Evolutionary conservation across 2,797 vertebrate species (phyloP).

Genomic region (Glyptemys insculpta): DNA sequence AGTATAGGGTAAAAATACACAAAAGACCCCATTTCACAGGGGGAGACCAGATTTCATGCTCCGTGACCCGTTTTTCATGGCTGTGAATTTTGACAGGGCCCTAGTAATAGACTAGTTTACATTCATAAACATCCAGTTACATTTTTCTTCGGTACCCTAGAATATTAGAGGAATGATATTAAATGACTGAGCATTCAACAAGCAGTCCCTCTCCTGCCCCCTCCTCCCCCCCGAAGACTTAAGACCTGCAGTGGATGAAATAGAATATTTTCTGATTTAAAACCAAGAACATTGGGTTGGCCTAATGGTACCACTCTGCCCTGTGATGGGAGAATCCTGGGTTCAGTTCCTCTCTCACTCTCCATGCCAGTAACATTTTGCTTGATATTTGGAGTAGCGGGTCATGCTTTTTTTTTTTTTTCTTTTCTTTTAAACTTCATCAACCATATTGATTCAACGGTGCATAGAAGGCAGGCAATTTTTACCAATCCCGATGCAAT

Average conservation of each 20-base stretch:
- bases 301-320: rapidly evolving
- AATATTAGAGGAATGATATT: not conserved
- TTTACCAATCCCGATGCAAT: not conserved
- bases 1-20: too few species aligned
- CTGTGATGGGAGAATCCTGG: not conserved
- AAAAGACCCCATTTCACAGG: too few species aligned
- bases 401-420: not conserved
- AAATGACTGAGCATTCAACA: not conserved
- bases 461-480: not conserved
- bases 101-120: not conserved
- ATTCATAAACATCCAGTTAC: too few species aligned
- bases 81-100: too few species aligned
- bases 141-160: not conserved
- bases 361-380: not conserved
- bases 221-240: not conserved
- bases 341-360: not conserved
- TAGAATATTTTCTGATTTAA: not conserved
- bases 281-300: rapidly evolving
- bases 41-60: too few species aligned
- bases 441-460: not conserved
- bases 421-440: too few species aligned
- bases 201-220: not conserved
- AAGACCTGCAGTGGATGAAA: not conserved
- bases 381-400: not conserved
- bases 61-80: too few species aligned